phyloP scores from a whole-genome alignment of 2,797 vertebrate genomes.

The Artibeus lituratus region DNA sequence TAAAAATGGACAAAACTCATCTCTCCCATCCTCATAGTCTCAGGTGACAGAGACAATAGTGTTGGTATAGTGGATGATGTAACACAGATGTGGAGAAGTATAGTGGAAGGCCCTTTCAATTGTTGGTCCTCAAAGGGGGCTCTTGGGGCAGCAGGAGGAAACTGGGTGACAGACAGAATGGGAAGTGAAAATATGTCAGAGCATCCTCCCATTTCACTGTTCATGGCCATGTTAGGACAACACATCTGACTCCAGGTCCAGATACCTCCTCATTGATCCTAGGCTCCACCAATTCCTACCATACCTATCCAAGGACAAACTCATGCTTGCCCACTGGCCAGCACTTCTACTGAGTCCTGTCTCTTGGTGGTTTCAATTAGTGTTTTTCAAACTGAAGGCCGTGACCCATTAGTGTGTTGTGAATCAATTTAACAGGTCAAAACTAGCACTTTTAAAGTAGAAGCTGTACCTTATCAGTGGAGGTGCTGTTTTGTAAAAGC shows the following conservation, averaged over 20 bases:
- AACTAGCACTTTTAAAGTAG: neutral
- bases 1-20: neutral
- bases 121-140: neutral
- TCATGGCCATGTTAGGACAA: neutral
- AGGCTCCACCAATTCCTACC: neutral
- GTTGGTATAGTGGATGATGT: neutral
- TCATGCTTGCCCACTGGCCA: neutral
- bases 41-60: neutral
- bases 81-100: neutral
- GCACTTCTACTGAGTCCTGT: neutral
- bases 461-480: neutral
- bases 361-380: neutral
- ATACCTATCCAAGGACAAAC: neutral
- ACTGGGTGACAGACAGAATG: neutral
- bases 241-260: neutral
- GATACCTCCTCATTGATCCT: neutral
- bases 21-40: neutral
- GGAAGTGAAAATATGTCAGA: neutral
- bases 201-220: neutral
- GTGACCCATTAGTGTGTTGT: neutral
- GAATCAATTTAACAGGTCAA: neutral
- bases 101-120: neutral
- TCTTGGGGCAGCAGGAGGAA: neutral
- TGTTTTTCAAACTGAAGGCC: constrained; percentile 4
- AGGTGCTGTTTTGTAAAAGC: neutral